Conservation (phyloP, 2,113 vertebrate species). For the Porphyrio hochstetteri region DNA sequence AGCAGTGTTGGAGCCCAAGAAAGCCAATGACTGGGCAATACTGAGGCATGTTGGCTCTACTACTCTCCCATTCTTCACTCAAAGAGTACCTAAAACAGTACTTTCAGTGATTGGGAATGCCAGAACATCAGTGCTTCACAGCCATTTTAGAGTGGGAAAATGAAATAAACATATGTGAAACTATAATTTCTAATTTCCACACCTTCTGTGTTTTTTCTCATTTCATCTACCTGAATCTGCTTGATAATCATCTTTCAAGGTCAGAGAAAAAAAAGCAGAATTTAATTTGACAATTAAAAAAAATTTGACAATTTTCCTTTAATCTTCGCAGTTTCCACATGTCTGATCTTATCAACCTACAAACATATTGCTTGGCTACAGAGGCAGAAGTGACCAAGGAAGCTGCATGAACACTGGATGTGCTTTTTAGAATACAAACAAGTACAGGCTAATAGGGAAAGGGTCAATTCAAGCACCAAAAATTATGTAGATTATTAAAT, state of each 20-base stretch:
- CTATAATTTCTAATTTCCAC: neutral
- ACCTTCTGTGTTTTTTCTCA: neutral
- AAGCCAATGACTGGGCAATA: neutral
- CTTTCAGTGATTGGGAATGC: neutral
- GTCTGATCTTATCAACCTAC: neutral
- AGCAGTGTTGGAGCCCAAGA: neutral
- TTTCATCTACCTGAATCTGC: neutral
- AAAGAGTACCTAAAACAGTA: neutral
- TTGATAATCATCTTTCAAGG: neutral
- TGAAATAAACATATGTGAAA: neutral
- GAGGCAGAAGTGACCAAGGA: neutral
- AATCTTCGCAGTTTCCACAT: neutral
- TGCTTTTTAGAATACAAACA: neutral
- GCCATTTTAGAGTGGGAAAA: neutral
- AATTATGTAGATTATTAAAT: neutral
- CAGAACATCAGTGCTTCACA: neutral
- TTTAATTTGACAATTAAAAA: neutral
- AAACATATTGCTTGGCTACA: neutral
- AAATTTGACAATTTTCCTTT: neutral
- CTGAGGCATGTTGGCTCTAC: neutral
- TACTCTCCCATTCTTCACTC: neutral
- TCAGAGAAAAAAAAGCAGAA: neutral
- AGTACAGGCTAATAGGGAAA: neutral
- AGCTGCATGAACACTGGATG: neutral
- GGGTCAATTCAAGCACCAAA: neutral